A percentile compares a stretch with the other conserved stretches of the same genome.
Conservation (phyloP, 1,140 invertebrate species). For the Panagrolaimus sp. region DNA sequence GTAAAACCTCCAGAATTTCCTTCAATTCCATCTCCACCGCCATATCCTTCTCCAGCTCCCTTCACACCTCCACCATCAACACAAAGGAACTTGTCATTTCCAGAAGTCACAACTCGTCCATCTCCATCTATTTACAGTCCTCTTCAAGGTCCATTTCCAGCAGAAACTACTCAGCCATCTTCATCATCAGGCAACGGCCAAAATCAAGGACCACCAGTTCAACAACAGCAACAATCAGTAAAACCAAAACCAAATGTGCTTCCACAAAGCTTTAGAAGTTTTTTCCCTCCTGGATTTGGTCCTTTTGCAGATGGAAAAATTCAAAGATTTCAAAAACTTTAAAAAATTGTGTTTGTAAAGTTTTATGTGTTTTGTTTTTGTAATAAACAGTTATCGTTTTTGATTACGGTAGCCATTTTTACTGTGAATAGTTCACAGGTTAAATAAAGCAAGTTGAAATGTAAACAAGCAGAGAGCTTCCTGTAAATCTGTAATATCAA, state of each 20-base stretch:
- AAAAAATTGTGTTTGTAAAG: no score
- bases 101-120: not conserved
- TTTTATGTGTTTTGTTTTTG: no score
- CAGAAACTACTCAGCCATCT: not conserved
- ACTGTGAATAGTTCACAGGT: no score
- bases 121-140: not conserved
- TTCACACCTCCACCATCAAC: not conserved
- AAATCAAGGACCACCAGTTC: not conserved
- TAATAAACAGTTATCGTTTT: no score
- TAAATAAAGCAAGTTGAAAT: no score
- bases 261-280: not conserved
- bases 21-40: not conserved
- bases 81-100: not conserved
- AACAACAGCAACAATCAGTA: not conserved
- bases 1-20: slow-evolving; percentile 8
- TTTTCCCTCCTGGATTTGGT: slow-evolving; percentile 2
- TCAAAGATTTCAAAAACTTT: no score
- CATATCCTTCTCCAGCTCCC: not conserved
- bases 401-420: no score
- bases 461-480: no score
- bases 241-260: not conserved
- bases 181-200: not conserved
- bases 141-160: not conserved
- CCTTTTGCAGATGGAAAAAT: not conserved
- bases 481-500: no score